Conservation (phyloP, 2,888 invertebrate genomes). For the Agonopterix arenella region DNA sequence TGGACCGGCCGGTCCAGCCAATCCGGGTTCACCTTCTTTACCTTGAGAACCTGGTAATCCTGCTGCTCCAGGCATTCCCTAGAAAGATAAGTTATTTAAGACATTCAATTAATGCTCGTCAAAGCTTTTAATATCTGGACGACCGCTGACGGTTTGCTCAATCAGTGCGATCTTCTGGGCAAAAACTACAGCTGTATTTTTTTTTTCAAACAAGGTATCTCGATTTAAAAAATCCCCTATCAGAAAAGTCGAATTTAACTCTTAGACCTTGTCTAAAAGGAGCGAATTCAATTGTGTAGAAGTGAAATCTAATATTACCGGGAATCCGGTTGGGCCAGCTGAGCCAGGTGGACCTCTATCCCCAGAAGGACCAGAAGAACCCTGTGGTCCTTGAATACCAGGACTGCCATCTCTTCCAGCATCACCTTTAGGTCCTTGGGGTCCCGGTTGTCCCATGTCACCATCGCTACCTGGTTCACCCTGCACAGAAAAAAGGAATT, state of each 20-base stretch:
- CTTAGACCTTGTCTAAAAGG: too few relatives aligned
- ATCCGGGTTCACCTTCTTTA: conserved; percentile 88
- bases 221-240: too few relatives aligned
- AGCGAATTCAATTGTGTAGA: neutral
- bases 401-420: conserved; percentile 86
- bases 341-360: conserved; percentile 86
- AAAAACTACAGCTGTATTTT: too few relatives aligned
- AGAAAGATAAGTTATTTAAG: neutral
- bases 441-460: conserved; percentile 84
- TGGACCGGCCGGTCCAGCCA: conserved; percentile 80
- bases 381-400: conserved; percentile 85
- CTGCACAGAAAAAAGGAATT: conserved; percentile 44
- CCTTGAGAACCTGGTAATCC: conserved; percentile 85
- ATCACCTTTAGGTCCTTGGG: conserved; percentile 86
- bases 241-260: too few relatives aligned
- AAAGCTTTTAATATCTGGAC: too few relatives aligned
- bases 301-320: conserved; percentile 65
- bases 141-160: too few relatives aligned
- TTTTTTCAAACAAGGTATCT: too few relatives aligned
- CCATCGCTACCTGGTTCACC: conserved; percentile 90
- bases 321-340: conserved; percentile 87
- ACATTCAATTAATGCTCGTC: too few relatives aligned
- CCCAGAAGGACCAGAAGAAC: conserved; percentile 83
- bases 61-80: conserved; percentile 85
- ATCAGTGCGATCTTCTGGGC: too few relatives aligned